phyloP scores from a whole-genome alignment of 1,140 invertebrate genomes.

The Anthonomus grandis region DNA sequence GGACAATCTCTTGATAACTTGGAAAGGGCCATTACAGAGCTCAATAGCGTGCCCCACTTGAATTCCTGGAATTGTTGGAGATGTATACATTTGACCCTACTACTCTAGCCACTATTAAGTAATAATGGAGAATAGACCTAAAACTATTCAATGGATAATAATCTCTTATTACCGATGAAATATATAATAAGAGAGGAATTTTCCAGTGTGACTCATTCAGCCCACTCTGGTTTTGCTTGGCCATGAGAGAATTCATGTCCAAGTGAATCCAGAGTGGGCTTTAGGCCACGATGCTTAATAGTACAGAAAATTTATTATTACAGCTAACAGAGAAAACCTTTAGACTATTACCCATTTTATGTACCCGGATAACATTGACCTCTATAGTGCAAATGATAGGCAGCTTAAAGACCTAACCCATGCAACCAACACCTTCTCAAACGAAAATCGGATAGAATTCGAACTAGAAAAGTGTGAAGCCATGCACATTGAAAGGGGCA shows the following conservation, averaged over 20 bases:
- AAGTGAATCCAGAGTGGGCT: too few relatives aligned
- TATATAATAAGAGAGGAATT: background rate
- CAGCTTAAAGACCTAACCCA: background rate
- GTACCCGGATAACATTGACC: background rate
- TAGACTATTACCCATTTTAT: background rate
- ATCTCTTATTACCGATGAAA: background rate
- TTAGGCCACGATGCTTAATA: too few relatives aligned
- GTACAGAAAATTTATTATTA: background rate
- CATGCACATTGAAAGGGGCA: background rate
- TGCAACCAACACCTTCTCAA: background rate
- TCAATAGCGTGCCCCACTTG: too few relatives aligned
- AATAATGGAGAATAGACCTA: too few relatives aligned
- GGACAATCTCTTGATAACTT: too few relatives aligned
- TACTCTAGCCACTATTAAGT: too few relatives aligned
- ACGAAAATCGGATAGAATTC: too few relatives aligned
- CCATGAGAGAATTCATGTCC: too few relatives aligned
- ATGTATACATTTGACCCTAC: too few relatives aligned
- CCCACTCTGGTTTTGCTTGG: background rate
- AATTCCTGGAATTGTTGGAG: too few relatives aligned
- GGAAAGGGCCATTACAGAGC: too few relatives aligned
- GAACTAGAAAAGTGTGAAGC: background rate
- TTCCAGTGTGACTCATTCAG: background rate
- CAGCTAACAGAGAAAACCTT: background rate
- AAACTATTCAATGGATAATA: background rate
- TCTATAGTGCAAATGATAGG: background rate